Conservation (phyloP, 2,113 vertebrate genomes). For the Lophotis ruficrista region DNA sequence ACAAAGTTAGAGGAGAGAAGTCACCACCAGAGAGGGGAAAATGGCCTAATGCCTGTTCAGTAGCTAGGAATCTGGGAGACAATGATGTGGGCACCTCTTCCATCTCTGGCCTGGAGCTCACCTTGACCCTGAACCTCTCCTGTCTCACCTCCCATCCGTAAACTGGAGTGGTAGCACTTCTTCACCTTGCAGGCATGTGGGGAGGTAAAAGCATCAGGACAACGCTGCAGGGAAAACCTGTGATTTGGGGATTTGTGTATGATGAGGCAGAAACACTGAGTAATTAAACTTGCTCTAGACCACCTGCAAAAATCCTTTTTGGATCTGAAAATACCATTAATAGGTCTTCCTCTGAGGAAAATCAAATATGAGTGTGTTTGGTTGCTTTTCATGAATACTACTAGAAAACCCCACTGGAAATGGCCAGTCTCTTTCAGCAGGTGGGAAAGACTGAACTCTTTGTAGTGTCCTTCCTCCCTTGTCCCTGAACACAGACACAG, state of each 20-base stretch:
- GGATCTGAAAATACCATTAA: background rate
- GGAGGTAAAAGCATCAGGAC: background rate
- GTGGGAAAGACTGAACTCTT: background rate
- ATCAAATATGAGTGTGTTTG: accelerated
- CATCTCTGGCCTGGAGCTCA: background rate
- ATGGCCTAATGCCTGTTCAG: background rate
- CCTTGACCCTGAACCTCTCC: background rate
- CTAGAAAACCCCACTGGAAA: background rate
- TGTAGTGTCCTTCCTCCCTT: background rate
- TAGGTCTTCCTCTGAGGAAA: background rate
- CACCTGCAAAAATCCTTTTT: background rate
- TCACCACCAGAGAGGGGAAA: background rate
- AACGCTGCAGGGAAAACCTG: background rate
- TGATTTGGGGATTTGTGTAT: background rate
- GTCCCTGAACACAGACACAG: background rate
- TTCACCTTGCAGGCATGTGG: accelerated
- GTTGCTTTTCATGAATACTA: background rate
- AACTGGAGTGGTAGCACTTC: background rate
- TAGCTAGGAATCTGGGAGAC: background rate
- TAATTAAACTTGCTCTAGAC: background rate
- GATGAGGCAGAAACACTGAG: background rate
- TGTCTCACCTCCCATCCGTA: background rate
- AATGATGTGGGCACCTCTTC: background rate
- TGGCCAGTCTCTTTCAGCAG: background rate
- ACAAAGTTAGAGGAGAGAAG: background rate